Base-by-base conservation (phyloP, 1,140 invertebrate species). In the Pogonognathellus flavescens region DNA sequence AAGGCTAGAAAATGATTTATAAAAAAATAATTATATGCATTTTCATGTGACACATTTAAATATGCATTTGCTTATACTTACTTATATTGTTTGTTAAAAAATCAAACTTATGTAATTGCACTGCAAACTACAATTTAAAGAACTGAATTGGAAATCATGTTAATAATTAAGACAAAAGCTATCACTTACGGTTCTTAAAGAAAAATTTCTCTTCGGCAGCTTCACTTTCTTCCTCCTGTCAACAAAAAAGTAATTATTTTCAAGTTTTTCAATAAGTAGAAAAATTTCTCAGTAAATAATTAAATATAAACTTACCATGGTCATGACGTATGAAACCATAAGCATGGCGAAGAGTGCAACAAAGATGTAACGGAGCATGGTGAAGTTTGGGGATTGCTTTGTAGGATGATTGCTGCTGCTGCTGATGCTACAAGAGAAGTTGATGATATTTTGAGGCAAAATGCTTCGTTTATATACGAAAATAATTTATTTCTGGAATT, bases 271-370 rank as follows among this genome's bases (percentile, higher is more conserved):
- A n/a, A n/a, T 1, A n/a, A n/a, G 1, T 59, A n/a, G 18, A 16
- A n/a, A 6, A n/a, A n/a, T 59, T 16, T 16, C n/a, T 59, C 18
- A 14, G 1, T 11, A n/a, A n/a, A 1, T 6, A 59, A 59, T n/a
- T n/a, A 16, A 14, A 62, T 18, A 18, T 3, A 62, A 20, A 41
- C 8, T 72, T 72, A 41, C 25, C 66, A 72, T 72, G 25, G 66
- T 41, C 66, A 72, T 72, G 25, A 50, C 66, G 13, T 41, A 72
- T 13, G 66, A 72, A 16, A 72, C 41, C 66, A 72, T 72, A 49
- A 80, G 52, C 49, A 80, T 50, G 76, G 76, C 76, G 7, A 80
- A 20, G 52, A 80, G 3, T 16, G 76, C 49, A 22, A 80, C 76
- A 10, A 80, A 52, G 14, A 18, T 80, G 2, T 80, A 1, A 55